Evolutionary conservation across 64 coral and sea anemone genomes (phyloP).

Genomic region (Stichodactyla helianthus): DNA sequence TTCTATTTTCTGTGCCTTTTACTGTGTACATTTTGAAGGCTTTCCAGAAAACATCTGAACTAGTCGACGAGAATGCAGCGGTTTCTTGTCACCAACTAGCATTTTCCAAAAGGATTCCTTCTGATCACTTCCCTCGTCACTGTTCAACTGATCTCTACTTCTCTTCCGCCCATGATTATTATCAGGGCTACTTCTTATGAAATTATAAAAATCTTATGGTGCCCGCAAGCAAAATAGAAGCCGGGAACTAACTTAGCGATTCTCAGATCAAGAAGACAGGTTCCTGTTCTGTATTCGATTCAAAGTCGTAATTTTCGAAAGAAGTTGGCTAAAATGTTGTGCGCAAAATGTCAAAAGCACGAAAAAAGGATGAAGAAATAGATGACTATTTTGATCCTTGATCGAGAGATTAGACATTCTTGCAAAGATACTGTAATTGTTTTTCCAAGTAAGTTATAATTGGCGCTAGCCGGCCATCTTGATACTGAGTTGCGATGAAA

Average conservation of each 20-base stretch:
- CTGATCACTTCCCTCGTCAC: background rate
- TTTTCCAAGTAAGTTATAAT: no score
- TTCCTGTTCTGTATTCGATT: slow-evolving; percentile 51
- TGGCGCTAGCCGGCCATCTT: no score
- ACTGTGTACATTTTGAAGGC: background rate
- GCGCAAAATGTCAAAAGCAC: background rate
- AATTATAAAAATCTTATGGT: slow-evolving; percentile 40
- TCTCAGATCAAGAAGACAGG: slow-evolving; percentile 24
- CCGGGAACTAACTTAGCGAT: background rate
- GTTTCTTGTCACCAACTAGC: background rate
- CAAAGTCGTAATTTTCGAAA: slow-evolving; percentile 30
- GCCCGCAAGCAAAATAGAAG: background rate
- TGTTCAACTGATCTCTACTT: slow-evolving; percentile 21
- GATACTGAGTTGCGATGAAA: no score
- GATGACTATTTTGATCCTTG: background rate
- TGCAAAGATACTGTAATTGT: no score
- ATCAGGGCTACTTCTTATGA: slow-evolving; percentile 37
- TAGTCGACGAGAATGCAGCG: background rate
- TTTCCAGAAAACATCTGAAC: background rate
- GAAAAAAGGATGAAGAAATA: background rate
- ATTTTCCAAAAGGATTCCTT: no score
- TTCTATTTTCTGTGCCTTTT: background rate
- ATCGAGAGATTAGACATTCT: no score
- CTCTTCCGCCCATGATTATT: slow-evolving; percentile 30
- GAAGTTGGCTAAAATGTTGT: slow-evolving; percentile 28